phyloP scores from a whole-genome alignment of 1,140 invertebrate genomes.

The Bombus waltoni region DNA sequence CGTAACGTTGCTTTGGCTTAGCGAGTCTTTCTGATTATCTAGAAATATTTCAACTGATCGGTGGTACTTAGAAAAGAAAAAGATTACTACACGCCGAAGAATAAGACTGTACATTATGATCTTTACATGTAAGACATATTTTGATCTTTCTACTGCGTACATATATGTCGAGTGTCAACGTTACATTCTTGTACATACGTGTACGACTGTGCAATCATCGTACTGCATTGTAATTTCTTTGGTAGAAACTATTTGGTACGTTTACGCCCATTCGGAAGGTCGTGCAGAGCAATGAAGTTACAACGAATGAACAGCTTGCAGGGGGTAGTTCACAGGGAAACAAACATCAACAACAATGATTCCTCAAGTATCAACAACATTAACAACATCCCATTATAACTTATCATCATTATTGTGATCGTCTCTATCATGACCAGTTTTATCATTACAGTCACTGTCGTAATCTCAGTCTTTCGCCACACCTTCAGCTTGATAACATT shows the following conservation, averaged over 20 bases:
- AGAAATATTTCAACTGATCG: constrained; percentile 52
- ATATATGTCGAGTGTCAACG: constrained; percentile 14
- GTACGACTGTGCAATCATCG: constrained; percentile 43
- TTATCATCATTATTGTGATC: constrained; percentile 74
- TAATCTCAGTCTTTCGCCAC: constrained; percentile 64
- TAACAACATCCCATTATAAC: constrained; percentile 76
- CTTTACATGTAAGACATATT: constrained; percentile 31
- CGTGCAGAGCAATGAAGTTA: constrained; percentile 65
- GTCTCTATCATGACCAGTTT: constrained; percentile 62
- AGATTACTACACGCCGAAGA: constrained; percentile 21
- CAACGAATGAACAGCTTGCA: constrained; percentile 71
- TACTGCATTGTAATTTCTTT: constrained; percentile 59
- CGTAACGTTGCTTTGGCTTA: constrained; percentile 63
- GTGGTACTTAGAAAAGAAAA: constrained; percentile 24
- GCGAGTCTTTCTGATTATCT: constrained; percentile 52
- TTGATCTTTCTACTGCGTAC: constrained; percentile 37
- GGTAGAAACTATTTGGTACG: constrained; percentile 70
- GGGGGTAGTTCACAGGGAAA: constrained; percentile 72
- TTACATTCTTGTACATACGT: constrained; percentile 15
- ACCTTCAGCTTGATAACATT: constrained; percentile 51
- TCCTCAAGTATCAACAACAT: constrained; percentile 77
- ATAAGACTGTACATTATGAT: constrained; percentile 44
- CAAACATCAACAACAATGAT: constrained; percentile 79
- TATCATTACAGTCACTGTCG: constrained; percentile 60
- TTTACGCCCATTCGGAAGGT: constrained; percentile 69